Conservation (phyloP, 2,797 vertebrate genomes). For the Falco rusticolus region DNA sequence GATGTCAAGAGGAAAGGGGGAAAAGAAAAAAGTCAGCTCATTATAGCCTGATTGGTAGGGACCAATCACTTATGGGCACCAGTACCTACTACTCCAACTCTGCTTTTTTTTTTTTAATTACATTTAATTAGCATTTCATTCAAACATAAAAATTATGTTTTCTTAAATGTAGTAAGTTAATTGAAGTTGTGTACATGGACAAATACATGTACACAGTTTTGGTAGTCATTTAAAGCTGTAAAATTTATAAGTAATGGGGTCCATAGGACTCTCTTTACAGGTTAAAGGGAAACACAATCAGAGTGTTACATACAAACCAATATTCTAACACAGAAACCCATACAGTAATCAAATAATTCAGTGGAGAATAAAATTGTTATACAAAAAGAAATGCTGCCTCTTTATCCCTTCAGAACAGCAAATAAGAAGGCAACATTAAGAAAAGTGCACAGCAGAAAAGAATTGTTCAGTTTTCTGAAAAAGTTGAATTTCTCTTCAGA, state of each 20-base stretch:
- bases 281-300: slow-evolving; percentile 28
- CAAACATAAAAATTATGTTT: not conserved
- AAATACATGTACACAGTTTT: slow-evolving; percentile 32
- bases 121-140: not conserved
- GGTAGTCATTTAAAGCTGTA: slow-evolving; percentile 67
- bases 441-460: slow-evolving; percentile 57
- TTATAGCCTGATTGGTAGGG: not conserved
- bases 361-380: slow-evolving; percentile 43
- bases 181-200: not conserved
- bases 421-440: slow-evolving; percentile 67
- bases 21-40: not conserved
- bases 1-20: not conserved
- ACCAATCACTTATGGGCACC: not conserved
- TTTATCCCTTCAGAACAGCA: slow-evolving; percentile 45
- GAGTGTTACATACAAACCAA: slow-evolving; percentile 19
- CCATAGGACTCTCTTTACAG: not conserved
- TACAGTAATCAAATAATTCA: slow-evolving; percentile 35
- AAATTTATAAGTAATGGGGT: not conserved
- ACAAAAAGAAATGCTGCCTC: slow-evolving; percentile 47
- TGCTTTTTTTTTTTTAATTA: not conserved
- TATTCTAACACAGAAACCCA: slow-evolving; percentile 24
- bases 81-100: not conserved
- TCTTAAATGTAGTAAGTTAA: not conserved
- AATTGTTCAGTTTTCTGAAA: slow-evolving; percentile 35
- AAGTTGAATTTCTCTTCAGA: slow-evolving; percentile 35